Conservation (phyloP, 2,888 invertebrate species). For the Parnassius apollo region DNA sequence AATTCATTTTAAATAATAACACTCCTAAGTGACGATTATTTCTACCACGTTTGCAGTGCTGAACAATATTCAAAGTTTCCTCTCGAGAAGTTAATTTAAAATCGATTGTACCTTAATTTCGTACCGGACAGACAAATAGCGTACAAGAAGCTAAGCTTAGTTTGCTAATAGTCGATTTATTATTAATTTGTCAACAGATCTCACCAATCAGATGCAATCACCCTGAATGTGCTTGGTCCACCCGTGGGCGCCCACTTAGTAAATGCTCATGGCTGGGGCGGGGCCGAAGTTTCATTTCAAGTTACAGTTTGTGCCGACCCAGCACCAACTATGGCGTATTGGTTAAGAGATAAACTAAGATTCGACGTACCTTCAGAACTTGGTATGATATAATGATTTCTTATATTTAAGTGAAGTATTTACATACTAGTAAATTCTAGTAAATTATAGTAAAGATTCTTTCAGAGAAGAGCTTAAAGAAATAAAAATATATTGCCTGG, state of each 20-base stretch:
- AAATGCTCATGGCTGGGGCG: slow-evolving; percentile 86
- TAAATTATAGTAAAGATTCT: not conserved
- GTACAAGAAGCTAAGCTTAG: no score
- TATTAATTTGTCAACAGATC: slow-evolving; percentile 38
- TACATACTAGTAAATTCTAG: not conserved
- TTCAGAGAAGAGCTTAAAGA: no score
- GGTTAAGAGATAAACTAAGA: slow-evolving; percentile 93
- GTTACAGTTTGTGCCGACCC: slow-evolving; percentile 94
- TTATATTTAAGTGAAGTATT: not conserved
- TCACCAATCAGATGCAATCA: slow-evolving; percentile 87
- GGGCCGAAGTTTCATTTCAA: slow-evolving; percentile 87
- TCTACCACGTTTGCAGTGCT: no score
- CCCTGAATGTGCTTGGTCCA: slow-evolving; percentile 90
- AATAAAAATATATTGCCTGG: no score
- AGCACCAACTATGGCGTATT: slow-evolving; percentile 88
- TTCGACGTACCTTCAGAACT: slow-evolving; percentile 83
- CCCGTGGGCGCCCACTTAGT: slow-evolving; percentile 82
- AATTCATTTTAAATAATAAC: no score
- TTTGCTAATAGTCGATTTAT: no score
- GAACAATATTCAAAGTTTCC: no score
- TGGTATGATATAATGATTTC: slow-evolving; percentile 37
- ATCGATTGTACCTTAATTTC: no score
- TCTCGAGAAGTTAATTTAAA: no score
- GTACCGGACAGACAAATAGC: no score
- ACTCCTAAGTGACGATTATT: no score